Evolutionary conservation across 2,888 invertebrate species (phyloP).

Genomic region (Dicycla oo): DNA sequence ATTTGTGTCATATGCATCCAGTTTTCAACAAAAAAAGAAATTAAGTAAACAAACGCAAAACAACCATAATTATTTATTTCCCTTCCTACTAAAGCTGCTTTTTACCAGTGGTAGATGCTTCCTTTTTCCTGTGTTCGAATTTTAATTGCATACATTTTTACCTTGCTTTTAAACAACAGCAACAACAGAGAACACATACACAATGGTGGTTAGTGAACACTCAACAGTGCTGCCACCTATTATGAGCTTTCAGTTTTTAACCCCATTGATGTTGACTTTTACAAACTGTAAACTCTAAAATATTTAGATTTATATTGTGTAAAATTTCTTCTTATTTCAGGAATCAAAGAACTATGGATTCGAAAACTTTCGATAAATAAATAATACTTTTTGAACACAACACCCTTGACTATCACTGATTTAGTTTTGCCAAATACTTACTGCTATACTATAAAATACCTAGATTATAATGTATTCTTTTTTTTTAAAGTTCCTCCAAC

Average conservation of each 20-base stretch:
- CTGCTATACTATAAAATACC: neutral
- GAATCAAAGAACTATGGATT: no score
- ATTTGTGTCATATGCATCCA: neutral
- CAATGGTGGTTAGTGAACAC: neutral
- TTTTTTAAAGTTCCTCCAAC: neutral
- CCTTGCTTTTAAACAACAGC: neutral
- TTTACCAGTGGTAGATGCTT: neutral
- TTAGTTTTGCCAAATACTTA: slow-evolving; percentile 1
- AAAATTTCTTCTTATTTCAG: neutral
- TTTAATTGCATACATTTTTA: neutral
- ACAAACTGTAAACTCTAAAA: neutral
- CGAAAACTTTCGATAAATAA: neutral
- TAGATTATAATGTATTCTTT: neutral
- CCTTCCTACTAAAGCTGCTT: neutral
- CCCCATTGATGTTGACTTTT: no score
- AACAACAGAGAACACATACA: neutral
- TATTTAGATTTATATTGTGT: neutral
- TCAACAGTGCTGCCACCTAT: slow-evolving; percentile 2
- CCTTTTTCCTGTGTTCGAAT: neutral
- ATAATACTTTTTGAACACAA: neutral
- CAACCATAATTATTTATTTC: neutral
- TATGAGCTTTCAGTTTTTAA: neutral
- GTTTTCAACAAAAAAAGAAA: slow-evolving; percentile 6
- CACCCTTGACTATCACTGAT: neutral
- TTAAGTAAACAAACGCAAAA: slow-evolving; percentile 14